Base-by-base conservation (phyloP, 2,888 invertebrate species). In the Diarsia dahlii region DNA sequence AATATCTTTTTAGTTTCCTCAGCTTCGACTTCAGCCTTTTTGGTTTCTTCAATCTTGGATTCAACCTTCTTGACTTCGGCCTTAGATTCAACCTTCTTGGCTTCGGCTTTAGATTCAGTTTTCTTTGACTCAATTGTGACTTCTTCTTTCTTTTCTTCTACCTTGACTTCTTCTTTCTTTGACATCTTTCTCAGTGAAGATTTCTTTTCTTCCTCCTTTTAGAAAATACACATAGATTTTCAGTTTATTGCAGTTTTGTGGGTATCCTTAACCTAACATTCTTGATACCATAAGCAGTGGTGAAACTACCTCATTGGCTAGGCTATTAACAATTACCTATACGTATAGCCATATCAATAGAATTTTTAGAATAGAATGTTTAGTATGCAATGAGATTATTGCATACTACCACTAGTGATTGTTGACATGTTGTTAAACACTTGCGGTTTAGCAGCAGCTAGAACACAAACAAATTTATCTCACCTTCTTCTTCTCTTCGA, bases 1-100 rank as follows among this genome's bases (percentile, higher is more conserved):
- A 95, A 88, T 71, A 95, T 88, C 83, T 94, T 95, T 84, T 95
- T 96, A 48, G 97, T 95, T 89, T 97, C 97, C 88, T 96, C 96
- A 46, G 95, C 93, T 89, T 96, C 95, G 82, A 93, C 89, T 83
- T 95, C 94, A 82, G 94, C 91, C 74, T 94, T 94, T 82, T 93
- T 92, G 3, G 87, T 87, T 81, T 93, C 92, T 74, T 93, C 90
- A 78, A 95, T 92, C 79, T 95, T 96, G 52, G 93, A 90, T 88
- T 95, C 95, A 69, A 93, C 87, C 80, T 93, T 93, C 86, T 93
- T 95, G 39, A 93, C 67, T 85, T 91, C 92, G 12, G 88, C 78
- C 28, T 95, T 96, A 54, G 93, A 90, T 88, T 95, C 95, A 69
- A 93, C 87, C 80, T 93, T 93, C 86, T 93, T 95, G 39, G 93